Percentiles rank a stretch among this genome's conserved stretches.
These are phyloP conservation scores for Dryobota labecula DNA, from an alignment of 2,888 invertebrate genomes.

Conservation along the genomic window DNA sequence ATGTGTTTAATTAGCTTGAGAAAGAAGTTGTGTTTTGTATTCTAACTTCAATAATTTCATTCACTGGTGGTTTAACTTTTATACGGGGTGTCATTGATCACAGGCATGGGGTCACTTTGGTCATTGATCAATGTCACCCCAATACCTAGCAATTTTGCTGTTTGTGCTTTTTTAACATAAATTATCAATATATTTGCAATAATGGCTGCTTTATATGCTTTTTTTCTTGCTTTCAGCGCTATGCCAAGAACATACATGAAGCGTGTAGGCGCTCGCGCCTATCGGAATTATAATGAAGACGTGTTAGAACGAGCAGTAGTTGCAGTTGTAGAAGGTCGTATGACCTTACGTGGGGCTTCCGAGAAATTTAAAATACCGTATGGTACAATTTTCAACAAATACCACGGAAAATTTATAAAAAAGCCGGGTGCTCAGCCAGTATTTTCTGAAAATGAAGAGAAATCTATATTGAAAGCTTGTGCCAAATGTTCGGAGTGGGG, in stretches of 20 bases:
- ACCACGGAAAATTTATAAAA: conserved; percentile 16
- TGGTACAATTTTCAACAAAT: conserved; percentile 27
- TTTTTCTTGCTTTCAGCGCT: conserved; percentile 8
- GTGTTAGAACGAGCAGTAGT: conserved; percentile 21
- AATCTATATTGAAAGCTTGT: background rate
- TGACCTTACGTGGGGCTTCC: conserved; percentile 24
- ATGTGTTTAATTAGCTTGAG: conserved; percentile 5
- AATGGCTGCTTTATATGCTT: conserved; percentile 12
- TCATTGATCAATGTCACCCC: conserved; percentile 39
- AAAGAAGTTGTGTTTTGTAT: conserved; percentile 7
- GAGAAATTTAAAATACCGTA: conserved; percentile 32
- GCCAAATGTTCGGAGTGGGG: no score
- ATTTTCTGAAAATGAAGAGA: background rate
- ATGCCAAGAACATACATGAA: conserved; percentile 7
- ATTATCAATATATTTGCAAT: conserved; percentile 5
- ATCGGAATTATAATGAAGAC: conserved; percentile 28
- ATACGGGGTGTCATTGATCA: conserved; percentile 11
- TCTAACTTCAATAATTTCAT: conserved; percentile 11
- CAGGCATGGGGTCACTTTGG: conserved; percentile 28
- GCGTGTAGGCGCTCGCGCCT: conserved; percentile 6
- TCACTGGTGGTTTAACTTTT: conserved; percentile 5
- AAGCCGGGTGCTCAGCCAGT: conserved; percentile 3
- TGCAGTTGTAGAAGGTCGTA: conserved; percentile 15
- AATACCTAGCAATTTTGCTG: conserved; percentile 17
- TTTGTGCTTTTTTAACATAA: conserved; percentile 17